These are phyloP conservation scores for Eubasilissa splendida DNA, from an alignment of 2,888 invertebrate species.

Conservation along the genomic window DNA sequence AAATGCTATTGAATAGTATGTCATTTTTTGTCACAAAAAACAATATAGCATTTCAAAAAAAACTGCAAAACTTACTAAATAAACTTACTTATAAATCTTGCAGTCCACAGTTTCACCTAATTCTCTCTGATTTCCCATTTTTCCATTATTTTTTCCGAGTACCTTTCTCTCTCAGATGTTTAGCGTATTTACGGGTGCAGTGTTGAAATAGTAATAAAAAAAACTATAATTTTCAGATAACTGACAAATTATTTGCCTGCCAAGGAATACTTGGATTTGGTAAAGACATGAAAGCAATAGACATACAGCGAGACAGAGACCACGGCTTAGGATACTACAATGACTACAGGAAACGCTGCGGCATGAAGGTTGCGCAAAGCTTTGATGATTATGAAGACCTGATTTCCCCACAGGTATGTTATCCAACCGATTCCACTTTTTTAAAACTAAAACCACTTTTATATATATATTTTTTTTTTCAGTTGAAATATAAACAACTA, in stretches of 20 bases:
- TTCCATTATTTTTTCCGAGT: neutral
- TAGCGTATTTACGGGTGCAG: neutral
- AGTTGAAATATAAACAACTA: too few relatives aligned
- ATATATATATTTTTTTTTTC: too few relatives aligned
- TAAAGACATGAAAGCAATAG: slow-evolving; percentile 65
- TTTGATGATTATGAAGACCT: slow-evolving; percentile 77
- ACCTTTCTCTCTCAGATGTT: neutral
- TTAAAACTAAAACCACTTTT: too few relatives aligned
- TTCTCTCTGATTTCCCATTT: neutral
- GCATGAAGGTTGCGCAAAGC: slow-evolving; percentile 72
- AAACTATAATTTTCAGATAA: slow-evolving; percentile 57
- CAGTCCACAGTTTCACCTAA: too few relatives aligned
- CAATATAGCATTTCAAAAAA: too few relatives aligned
- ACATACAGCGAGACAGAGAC: slow-evolving; percentile 77
- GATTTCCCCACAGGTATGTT: slow-evolving; percentile 67
- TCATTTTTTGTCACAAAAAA: too few relatives aligned
- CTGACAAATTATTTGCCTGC: slow-evolving; percentile 66
- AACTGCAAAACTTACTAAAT: too few relatives aligned
- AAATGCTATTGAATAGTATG: too few relatives aligned
- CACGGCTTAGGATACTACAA: slow-evolving; percentile 78
- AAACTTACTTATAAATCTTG: too few relatives aligned
- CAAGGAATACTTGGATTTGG: slow-evolving; percentile 70
- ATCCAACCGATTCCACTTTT: neutral
- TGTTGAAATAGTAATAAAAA: neutral
- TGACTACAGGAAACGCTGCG: slow-evolving; percentile 78